Base-by-base conservation (phyloP, 2,113 vertebrate species). In the Rhagologus leucostigma region DNA sequence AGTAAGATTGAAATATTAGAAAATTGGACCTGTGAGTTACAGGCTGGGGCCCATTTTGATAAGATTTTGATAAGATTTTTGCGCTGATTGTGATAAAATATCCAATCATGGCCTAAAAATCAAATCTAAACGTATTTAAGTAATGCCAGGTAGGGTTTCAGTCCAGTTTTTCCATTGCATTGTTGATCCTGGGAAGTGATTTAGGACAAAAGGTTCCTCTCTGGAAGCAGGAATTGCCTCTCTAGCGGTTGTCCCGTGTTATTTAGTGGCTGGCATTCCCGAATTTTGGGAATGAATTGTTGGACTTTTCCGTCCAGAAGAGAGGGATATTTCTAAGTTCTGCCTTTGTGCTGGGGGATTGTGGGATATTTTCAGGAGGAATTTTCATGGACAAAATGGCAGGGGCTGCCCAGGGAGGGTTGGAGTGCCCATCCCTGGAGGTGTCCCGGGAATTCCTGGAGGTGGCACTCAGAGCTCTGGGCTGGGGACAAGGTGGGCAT, bases 241-340 rank as follows among this genome's bases (percentile, higher is more conserved):
- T 19, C 35, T 33, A 52, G 0, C 3, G 32, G 11, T 13, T 47
- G 6, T 32, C 27, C 32, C 1, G 0, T 4, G 49, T 30, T 50
- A 23, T 47, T 84, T 21, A 49, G 11, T 11, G 53, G 26, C 30
- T 63, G 35, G 15, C 7, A 5, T 29, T 42, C 46, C 16, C 3
- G 1, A 30, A 30, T 39, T 87, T 76, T 71, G 62, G 73, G 69
- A 42, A 27, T 15, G 35, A 55, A 16, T 7, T 14, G 35, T 13
- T 29, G 41, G 50, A 13, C 49, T 73, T 69, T 39, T 32, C 67
- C 70, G 70, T 59, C 21, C 21, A 55, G 42, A 22, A 2, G 1
- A 55, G 23, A 33, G 7, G 52, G 49, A 24, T 0, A 1, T 35
- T 39, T 42, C 23, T 30, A 30, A 14, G 44, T 21, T 56, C 67